Percentiles rank a stretch among this genome's conserved stretches.
phyloP scores from a whole-genome alignment of 2,888 invertebrate species.

The Limnephilus lunatus region DNA sequence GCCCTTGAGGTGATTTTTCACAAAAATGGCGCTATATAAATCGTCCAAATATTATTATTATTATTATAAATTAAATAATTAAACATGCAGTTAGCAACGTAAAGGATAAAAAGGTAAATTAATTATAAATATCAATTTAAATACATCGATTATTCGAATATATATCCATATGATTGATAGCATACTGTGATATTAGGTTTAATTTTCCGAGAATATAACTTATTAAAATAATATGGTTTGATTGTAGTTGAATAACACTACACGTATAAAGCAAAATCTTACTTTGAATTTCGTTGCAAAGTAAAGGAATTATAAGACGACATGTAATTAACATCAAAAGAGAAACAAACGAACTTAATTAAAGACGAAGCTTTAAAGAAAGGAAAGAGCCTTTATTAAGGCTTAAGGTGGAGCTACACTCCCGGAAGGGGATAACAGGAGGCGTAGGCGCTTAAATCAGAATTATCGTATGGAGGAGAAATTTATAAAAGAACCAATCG shows the following conservation, averaged over 20 bases:
- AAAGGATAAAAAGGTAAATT: too few species aligned
- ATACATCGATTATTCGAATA: too few species aligned
- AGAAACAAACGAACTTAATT: neutral
- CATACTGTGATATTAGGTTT: neutral
- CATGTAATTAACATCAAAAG: constrained; percentile 2
- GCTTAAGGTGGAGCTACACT: neutral
- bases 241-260: neutral
- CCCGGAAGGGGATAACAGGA: neutral
- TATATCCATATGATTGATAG: neutral
- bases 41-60: too few species aligned
- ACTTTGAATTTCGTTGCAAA: neutral
- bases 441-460: neutral
- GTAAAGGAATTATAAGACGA: neutral
- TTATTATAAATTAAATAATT: too few species aligned
- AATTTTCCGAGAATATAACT: neutral
- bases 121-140: too few species aligned
- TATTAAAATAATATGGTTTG: neutral
- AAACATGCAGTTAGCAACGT: too few species aligned
- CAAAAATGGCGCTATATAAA: too few species aligned
- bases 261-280: neutral
- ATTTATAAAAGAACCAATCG: neutral
- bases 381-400: neutral
- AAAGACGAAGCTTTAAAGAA: neutral
- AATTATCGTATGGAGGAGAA: neutral
- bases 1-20: too few species aligned